These are phyloP conservation scores for Leucania comma DNA, from an alignment of 2,888 invertebrate species.

Conservation along the genomic window DNA sequence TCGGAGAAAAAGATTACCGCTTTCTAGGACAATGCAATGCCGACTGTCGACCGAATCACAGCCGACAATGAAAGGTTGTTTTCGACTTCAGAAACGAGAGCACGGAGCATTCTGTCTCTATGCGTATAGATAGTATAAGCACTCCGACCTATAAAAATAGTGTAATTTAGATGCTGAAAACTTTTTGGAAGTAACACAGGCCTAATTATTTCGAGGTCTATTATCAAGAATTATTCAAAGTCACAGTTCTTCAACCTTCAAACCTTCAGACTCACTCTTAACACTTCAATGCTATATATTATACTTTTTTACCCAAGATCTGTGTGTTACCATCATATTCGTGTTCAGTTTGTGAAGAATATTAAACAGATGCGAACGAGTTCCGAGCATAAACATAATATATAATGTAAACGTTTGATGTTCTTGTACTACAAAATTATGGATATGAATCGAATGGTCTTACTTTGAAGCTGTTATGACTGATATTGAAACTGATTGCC, in stretches of 20 bases:
- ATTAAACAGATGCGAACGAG: slow-evolving; percentile 33
- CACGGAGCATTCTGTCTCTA: no score
- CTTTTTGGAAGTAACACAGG: no score
- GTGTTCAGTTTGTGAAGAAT: slow-evolving; percentile 37
- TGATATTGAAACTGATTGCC: not conserved
- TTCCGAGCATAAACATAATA: slow-evolving; percentile 1
- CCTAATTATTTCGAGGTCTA: not conserved
- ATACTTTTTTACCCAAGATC: slow-evolving; percentile 29
- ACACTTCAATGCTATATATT: slow-evolving; percentile 4
- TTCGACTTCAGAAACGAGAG: no score
- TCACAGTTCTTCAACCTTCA: slow-evolving; percentile 10
- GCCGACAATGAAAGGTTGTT: no score
- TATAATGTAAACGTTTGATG: slow-evolving; percentile 19
- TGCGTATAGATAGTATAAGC: no score
- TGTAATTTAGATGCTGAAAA: no score
- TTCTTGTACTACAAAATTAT: not conserved
- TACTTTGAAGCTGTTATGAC: not conserved
- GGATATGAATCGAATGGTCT: not conserved
- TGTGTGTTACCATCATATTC: slow-evolving; percentile 21
- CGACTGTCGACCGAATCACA: no score
- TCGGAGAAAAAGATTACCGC: no score
- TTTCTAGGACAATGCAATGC: no score
- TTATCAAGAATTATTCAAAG: slow-evolving; percentile 14
- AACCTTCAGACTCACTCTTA: slow-evolving; percentile 36
- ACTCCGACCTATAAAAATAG: no score